Conservation (phyloP, 2,797 vertebrate species). For the Leptodactylus fallax region DNA sequence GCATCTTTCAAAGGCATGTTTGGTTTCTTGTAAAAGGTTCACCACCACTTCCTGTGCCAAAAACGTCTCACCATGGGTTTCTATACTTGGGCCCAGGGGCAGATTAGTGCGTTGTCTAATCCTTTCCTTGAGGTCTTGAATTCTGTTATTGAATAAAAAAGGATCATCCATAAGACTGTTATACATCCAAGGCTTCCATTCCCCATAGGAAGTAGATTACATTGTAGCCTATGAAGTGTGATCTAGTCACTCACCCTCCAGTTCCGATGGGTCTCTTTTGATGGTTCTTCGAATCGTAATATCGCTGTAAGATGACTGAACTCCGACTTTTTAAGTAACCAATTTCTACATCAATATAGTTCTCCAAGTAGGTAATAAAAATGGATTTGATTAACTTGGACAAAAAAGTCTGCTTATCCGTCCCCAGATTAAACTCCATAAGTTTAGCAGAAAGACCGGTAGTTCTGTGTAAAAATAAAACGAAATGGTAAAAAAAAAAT, state of each 20-base stretch:
- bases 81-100: conserved; percentile 91
- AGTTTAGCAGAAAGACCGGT: conserved; percentile 91
- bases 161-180: not conserved
- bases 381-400: conserved; percentile 99
- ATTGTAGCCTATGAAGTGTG: not conserved
- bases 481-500: not conserved
- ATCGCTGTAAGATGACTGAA: conserved; percentile 92
- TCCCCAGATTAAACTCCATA: conserved; percentile 97
- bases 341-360: conserved; percentile 96
- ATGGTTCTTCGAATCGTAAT: conserved; percentile 99
- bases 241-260: conserved; percentile 83
- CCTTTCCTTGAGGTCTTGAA: conserved; percentile 96
- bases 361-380: conserved; percentile 97
- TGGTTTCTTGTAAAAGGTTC: conserved; percentile 96
- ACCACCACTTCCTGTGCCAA: conserved; percentile 97
- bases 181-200: not conserved
- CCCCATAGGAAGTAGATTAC: too few species aligned
- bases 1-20: conserved; percentile 98
- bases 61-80: conserved; percentile 97
- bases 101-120: conserved; percentile 95
- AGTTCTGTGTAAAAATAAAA: conserved; percentile 80
- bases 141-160: conserved; percentile 76
- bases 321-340: conserved; percentile 94
- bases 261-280: conserved; percentile 93
- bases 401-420: conserved; percentile 98